Evolutionary conservation across 2,797 vertebrate species (phyloP).

Genomic region (Sebastes umbrosus): DNA sequence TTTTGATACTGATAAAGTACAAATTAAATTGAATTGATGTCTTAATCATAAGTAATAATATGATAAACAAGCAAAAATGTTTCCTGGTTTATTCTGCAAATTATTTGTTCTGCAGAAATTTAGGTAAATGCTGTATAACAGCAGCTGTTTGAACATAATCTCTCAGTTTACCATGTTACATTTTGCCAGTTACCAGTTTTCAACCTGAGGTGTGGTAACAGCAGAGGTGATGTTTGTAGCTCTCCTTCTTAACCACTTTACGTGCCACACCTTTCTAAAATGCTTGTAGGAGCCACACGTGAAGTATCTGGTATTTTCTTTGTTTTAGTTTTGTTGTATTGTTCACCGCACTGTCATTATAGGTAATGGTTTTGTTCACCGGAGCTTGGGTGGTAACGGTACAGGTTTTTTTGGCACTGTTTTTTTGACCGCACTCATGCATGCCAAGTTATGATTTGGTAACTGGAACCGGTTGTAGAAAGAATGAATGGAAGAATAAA

Average conservation of each 20-base stretch:
- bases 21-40: neutral
- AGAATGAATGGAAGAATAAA: neutral
- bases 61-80: neutral
- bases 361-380: fast-evolving
- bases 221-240: neutral
- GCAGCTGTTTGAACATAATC: neutral
- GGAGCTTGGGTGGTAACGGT: no score
- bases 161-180: neutral
- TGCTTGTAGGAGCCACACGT: neutral
- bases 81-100: neutral
- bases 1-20: neutral
- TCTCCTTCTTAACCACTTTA: neutral
- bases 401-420: neutral
- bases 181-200: neutral
- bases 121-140: neutral
- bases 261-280: neutral
- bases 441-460: neutral
- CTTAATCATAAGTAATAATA: neutral
- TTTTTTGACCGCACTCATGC: neutral
- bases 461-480: neutral
- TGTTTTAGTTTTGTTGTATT: neutral
- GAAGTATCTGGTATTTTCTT: neutral
- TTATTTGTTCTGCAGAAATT: neutral
- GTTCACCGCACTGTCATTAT: no score
- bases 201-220: neutral